phyloP scores from a whole-genome alignment of 2,113 vertebrate species.

The Parus major region DNA sequence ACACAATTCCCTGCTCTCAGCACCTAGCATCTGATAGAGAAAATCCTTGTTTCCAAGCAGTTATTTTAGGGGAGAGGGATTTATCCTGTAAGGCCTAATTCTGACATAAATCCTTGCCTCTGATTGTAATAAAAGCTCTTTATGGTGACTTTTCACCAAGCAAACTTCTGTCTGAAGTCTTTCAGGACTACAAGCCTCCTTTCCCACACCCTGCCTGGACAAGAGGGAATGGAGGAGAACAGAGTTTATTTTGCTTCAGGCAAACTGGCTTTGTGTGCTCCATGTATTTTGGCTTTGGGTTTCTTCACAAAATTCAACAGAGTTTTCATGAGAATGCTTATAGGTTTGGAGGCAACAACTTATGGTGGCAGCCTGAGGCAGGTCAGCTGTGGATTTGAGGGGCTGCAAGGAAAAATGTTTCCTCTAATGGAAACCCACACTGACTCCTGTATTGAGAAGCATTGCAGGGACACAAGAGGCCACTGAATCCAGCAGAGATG shows the following conservation, averaged over 20 bases:
- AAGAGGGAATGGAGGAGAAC: background rate
- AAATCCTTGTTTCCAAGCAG: background rate
- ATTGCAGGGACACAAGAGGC: background rate
- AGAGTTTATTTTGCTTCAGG: background rate
- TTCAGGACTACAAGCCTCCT: background rate
- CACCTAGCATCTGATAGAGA: background rate
- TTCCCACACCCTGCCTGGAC: fast-evolving
- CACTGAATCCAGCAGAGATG: background rate
- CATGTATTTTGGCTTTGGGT: background rate
- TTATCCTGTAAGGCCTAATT: background rate
- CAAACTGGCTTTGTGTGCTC: background rate
- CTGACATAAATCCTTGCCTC: background rate
- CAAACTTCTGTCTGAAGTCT: background rate
- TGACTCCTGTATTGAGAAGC: background rate
- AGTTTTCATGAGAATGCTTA: background rate
- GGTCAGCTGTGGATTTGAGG: background rate
- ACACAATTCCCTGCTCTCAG: no score
- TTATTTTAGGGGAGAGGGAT: background rate
- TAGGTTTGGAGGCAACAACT: background rate
- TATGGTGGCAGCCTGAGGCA: background rate
- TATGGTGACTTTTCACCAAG: background rate
- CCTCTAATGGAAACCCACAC: background rate
- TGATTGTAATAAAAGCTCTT: background rate
- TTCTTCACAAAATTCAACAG: background rate
- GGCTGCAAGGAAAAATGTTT: background rate